Base-by-base conservation (phyloP, 2,888 invertebrate species). In the Drosophila peninsularis region DNA sequence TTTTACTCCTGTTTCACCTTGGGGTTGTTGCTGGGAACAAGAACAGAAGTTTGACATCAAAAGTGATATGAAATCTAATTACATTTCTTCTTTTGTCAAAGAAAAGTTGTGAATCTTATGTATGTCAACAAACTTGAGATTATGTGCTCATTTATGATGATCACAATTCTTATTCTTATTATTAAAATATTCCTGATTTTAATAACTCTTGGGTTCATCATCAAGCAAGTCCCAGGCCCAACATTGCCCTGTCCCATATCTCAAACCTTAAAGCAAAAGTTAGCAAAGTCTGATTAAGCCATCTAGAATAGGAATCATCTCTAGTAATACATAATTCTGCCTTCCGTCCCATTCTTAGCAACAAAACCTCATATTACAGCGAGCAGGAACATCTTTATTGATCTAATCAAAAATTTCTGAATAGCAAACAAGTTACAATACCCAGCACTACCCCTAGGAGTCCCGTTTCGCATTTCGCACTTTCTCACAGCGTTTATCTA, bases 31-130 rank as follows among this genome's bases (percentile, higher is more conserved):
- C 66, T 76, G 67, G 56, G 67, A 79, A 45, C 27, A 77, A 75
- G 39, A 55, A 56, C 34, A 60, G 52, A 52, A 42, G n/a, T 52
- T 47, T 63, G 36, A 50, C 68, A 58, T 50, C 47, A 44, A 42
- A 74, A 60, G 24, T 39, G 77, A 82, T 82, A 62, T 73, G 69
- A 68, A 73, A 82, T 81, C 79, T 80, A 79, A 82, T 86, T 75
- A 71, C 73, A 77, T 69, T 74, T 68, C 24, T 52, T n/a, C 52
- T 63, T 47, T 62, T 75, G 67, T 71, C 75, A 75, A 61, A 63
- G 72, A 47, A 66, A 78, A 68, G 55, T 63, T 71, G 42, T 55
- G 34, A 58, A 63, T 21, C 53, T 53, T 53, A 19, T 44, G 50
- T 62, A 52, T 50, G 60, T 61, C 72, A 71, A 63, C 49, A 36